Percentiles rank a stretch among this genome's conserved stretches.
These are phyloP conservation scores for Stenodema calcarata DNA, from an alignment of 2,888 invertebrate genomes.

Conservation along the genomic window DNA sequence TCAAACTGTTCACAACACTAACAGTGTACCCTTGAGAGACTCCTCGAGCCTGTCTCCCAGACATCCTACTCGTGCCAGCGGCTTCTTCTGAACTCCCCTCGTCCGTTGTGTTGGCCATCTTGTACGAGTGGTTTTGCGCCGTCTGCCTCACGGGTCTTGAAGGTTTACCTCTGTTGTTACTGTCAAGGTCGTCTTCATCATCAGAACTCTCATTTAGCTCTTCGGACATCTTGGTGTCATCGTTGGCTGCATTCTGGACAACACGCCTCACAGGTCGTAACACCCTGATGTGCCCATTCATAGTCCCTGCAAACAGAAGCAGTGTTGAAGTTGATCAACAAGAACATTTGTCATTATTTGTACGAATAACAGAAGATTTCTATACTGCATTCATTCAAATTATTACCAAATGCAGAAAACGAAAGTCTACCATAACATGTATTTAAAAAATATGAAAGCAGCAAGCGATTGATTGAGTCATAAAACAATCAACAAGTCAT, in stretches of 20 bases:
- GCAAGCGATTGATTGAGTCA: too few species aligned
- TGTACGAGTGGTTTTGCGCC: neutral
- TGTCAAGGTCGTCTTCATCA: neutral
- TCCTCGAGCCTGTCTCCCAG: neutral
- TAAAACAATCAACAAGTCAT: too few species aligned
- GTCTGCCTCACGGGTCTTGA: neutral
- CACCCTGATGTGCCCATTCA: slow-evolving; percentile 51
- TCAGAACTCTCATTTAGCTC: neutral
- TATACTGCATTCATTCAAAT: neutral
- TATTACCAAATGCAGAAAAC: neutral
- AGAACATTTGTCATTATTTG: too few species aligned
- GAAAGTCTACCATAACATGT: too few species aligned
- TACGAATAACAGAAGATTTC: neutral
- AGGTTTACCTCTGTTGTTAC: neutral
- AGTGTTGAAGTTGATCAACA: neutral
- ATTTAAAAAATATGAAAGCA: too few species aligned
- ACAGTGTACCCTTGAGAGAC: neutral
- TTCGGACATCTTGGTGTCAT: neutral
- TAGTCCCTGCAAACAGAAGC: slow-evolving; percentile 31
- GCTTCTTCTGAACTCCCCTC: slow-evolving; percentile 25
- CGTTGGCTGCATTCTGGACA: neutral
- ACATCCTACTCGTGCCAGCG: neutral
- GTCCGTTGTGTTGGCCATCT: neutral
- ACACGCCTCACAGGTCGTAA: slow-evolving; percentile 18
- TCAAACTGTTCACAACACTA: neutral